These are phyloP conservation scores for Toxostoma redivivum DNA, from an alignment of 2,113 vertebrate species.

Conservation along the genomic window DNA sequence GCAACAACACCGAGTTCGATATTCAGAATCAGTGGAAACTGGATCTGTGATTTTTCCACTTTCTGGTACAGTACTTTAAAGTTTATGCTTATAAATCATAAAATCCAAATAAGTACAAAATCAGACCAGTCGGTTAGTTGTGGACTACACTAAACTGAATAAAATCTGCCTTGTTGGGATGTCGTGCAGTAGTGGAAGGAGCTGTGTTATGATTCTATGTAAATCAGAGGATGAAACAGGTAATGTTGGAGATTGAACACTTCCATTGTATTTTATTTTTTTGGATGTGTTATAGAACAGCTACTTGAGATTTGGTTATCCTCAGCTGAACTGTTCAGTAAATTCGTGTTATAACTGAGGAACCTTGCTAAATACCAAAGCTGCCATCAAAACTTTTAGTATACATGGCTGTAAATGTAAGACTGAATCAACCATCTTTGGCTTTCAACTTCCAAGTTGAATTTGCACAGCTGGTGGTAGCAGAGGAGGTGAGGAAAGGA, in stretches of 20 bases:
- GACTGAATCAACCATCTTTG: background rate
- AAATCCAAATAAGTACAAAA: background rate
- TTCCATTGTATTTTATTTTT: background rate
- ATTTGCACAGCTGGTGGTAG: background rate
- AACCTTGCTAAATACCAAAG: background rate
- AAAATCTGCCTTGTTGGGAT: background rate
- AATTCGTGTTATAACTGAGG: background rate
- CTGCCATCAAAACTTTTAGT: background rate
- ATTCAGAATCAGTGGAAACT: constrained; percentile 80
- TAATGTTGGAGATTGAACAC: background rate
- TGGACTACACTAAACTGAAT: background rate
- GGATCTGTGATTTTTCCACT: constrained; percentile 86
- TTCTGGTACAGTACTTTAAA: constrained; percentile 78
- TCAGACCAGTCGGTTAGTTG: background rate
- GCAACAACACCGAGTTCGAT: constrained; percentile 83
- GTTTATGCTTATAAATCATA: background rate
- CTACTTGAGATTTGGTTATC: background rate
- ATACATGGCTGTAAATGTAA: background rate
- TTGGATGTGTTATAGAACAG: background rate
- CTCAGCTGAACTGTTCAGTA: background rate
- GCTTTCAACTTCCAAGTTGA: background rate
- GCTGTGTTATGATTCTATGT: background rate
- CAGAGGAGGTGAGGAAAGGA: background rate
- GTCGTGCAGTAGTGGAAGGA: background rate
- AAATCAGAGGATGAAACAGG: background rate